Conservation (phyloP, 2,113 vertebrate species). For the Eleginops maclovinus region DNA sequence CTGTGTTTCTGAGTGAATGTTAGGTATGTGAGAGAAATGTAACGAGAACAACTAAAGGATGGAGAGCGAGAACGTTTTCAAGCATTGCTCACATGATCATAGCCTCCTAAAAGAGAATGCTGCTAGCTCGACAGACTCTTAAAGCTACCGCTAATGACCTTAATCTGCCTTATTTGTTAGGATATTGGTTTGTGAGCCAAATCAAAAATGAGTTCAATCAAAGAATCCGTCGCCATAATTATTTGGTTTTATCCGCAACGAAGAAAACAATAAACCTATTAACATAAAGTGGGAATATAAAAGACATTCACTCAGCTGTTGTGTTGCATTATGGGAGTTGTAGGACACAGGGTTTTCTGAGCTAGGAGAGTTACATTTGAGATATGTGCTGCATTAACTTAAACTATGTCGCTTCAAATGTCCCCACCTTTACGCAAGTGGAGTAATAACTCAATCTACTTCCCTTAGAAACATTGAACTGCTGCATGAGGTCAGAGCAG, state of each 20-base stretch:
- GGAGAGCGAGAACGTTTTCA: neutral
- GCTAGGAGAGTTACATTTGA: no score
- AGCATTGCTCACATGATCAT: neutral
- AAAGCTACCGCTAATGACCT: neutral
- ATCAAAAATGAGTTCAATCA: neutral
- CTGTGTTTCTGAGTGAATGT: constrained; percentile 1
- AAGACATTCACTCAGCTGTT: neutral
- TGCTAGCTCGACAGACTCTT: neutral
- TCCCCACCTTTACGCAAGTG: neutral
- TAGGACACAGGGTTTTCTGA: neutral
- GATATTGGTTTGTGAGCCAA: neutral
- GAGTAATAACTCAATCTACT: neutral
- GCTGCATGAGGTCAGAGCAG: no score
- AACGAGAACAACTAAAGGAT: neutral
- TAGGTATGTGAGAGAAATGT: constrained; percentile 20
- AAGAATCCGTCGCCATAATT: neutral
- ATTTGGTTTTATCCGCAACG: neutral
- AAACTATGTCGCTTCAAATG: no score
- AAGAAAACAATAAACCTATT: neutral
- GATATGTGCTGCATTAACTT: no score
- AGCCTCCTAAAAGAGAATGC: neutral
- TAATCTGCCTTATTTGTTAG: neutral
- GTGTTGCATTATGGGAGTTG: neutral
- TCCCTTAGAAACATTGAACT: neutral
- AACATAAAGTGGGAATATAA: no score